Evolutionary conservation across 2,888 invertebrate genomes (phyloP).

Genomic region (Erpobdella octoculata): DNA sequence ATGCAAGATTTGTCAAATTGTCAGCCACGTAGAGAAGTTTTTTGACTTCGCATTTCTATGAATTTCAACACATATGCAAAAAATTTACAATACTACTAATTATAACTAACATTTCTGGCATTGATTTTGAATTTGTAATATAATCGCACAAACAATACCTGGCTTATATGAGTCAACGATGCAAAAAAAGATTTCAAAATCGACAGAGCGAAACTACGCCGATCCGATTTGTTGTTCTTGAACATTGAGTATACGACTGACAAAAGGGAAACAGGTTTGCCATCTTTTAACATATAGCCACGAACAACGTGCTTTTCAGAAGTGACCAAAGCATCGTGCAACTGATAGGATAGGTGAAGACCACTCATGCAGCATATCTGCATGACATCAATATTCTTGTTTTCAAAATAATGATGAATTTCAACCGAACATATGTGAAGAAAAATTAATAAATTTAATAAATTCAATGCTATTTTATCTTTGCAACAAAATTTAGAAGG

Average conservation of each 20-base stretch:
- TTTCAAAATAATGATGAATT: no score
- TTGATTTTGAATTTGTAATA: no score
- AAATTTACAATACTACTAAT: background rate
- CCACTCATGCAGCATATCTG: background rate
- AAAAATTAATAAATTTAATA: no score
- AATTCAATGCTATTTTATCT: no score
- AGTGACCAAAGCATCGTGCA: background rate
- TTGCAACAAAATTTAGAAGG: no score
- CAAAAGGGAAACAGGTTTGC: background rate
- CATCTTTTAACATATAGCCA: background rate
- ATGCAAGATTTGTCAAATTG: background rate
- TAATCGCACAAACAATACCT: background rate
- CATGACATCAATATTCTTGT: no score
- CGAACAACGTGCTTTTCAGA: background rate
- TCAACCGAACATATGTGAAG: no score
- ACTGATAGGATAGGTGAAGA: slow-evolving; percentile 7
- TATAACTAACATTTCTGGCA: background rate
- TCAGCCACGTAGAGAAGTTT: slow-evolving; percentile 1
- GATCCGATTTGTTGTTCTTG: background rate
- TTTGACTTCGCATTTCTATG: background rate
- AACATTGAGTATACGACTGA: background rate
- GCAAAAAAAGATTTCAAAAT: background rate
- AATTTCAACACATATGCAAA: background rate
- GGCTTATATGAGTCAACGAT: background rate
- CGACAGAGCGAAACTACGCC: background rate